A percentile compares a stretch with the other conserved stretches of the same genome.
Conservation (phyloP, 2,888 invertebrate species). For the Lithophane leautieri region DNA sequence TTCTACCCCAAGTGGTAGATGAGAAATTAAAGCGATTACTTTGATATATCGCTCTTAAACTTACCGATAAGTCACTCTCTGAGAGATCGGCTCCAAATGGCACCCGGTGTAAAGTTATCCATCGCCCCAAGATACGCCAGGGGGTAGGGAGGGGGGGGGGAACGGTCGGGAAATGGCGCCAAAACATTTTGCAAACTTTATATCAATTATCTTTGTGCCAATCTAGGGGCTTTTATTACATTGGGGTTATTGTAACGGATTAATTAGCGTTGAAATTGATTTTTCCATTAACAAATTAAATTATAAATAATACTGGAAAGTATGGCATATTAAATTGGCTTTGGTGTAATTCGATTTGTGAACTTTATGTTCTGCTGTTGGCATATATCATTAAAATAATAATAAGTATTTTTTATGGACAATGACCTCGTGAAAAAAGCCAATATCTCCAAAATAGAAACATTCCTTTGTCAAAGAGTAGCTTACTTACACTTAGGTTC, state of each 20-base stretch:
- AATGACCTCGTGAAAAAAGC: constrained; percentile 1
- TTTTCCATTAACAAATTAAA: constrained; percentile 18
- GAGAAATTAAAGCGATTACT: constrained; percentile 90
- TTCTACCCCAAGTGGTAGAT: constrained; percentile 85
- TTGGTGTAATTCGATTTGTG: background rate
- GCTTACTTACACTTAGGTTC: constrained; percentile 52
- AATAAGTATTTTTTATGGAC: background rate
- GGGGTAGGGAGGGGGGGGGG: constrained; percentile 52
- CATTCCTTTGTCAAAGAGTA: constrained; percentile 45
- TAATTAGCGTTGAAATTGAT: constrained; percentile 44
- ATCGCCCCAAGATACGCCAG: constrained; percentile 78
- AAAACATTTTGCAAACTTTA: constrained; percentile 70
- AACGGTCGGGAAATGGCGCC: constrained; percentile 67
- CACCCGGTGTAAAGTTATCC: constrained; percentile 88
- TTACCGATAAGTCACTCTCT: constrained; percentile 88
- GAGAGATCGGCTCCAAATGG: constrained; percentile 88
- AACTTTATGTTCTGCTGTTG: background rate
- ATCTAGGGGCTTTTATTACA: constrained; percentile 58
- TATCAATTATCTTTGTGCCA: constrained; percentile 65
- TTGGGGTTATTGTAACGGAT: constrained; percentile 53
- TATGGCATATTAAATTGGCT: background rate
- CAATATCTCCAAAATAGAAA: constrained; percentile 31
- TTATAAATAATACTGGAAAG: background rate
- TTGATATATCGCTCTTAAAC: constrained; percentile 89
- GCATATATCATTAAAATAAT: background rate